Percentiles rank a stretch among this genome's conserved stretches.
Conservation (phyloP, 2,888 invertebrate genomes). For the Agrenia bidenticulata region DNA sequence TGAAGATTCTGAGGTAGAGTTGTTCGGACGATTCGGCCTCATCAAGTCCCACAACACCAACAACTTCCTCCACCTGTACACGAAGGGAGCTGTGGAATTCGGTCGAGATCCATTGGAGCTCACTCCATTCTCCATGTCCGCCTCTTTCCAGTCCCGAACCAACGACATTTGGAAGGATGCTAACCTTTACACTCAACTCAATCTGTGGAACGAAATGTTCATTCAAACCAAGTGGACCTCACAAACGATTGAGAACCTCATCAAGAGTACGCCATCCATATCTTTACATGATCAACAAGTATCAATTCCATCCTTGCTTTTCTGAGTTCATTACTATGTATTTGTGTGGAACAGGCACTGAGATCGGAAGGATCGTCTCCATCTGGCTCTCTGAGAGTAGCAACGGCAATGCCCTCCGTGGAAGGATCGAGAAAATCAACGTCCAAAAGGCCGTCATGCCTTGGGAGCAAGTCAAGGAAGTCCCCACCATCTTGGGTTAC, state of each 20-base stretch:
- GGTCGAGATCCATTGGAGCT: not conserved
- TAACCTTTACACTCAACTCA: conserved; percentile 1
- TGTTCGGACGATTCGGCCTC: not conserved
- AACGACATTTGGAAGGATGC: conserved; percentile 1
- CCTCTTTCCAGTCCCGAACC: not conserved
- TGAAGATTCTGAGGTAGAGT: not conserved
- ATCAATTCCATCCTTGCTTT: no score
- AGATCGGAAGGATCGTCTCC: no score
- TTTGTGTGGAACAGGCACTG: no score
- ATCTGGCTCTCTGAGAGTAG: no score
- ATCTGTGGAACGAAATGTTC: conserved; percentile 17
- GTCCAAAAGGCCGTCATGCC: not conserved
- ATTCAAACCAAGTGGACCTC: not conserved
- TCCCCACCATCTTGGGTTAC: conserved; percentile 19
- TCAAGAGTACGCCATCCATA: conserved; percentile 4
- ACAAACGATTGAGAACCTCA: not conserved
- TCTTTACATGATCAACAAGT: no score
- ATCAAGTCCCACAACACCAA: not conserved
- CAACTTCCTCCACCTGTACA: conserved; percentile 5
- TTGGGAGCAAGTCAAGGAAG: conserved; percentile 12
- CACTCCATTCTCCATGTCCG: not conserved
- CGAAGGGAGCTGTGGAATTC: not conserved
- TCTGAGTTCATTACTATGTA: no score
- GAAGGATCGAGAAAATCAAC: no score
- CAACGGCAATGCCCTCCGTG: no score